Percentiles rank a stretch among this genome's conserved stretches.
Conservation (phyloP, 2,888 invertebrate genomes). For the Neoscelio sp. region DNA sequence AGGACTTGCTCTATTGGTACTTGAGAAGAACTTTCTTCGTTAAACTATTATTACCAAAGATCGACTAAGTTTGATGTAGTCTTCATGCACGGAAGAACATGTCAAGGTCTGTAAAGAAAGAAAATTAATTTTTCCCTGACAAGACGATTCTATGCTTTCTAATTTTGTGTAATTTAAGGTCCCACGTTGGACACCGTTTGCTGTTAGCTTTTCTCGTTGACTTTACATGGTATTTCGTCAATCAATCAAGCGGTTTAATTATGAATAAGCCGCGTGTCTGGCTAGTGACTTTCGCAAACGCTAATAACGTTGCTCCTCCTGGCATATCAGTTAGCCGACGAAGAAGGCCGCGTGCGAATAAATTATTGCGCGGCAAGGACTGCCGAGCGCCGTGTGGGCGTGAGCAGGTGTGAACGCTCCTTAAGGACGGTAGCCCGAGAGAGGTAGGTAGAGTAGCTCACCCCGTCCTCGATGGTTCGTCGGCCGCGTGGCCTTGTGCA, state of each 20-base stretch:
- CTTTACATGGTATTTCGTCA: constrained; percentile 30
- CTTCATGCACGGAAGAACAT: too few species aligned
- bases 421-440: constrained; percentile 71
- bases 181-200: too few species aligned
- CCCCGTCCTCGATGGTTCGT: constrained; percentile 80
- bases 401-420: constrained; percentile 73
- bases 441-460: constrained; percentile 72
- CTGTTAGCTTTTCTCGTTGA: too few species aligned
- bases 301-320: constrained; percentile 47
- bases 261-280: constrained; percentile 55
- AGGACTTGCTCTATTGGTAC: too few species aligned
- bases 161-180: too few species aligned
- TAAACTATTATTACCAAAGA: too few species aligned
- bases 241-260: constrained; percentile 28
- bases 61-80: too few species aligned
- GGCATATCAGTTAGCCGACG: constrained; percentile 54
- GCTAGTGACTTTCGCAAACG: constrained; percentile 59
- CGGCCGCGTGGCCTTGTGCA: constrained; percentile 76
- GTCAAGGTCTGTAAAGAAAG: too few species aligned
- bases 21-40: too few species aligned
- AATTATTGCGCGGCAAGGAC: constrained; percentile 70
- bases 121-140: too few species aligned
- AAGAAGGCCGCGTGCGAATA: constrained; percentile 75
- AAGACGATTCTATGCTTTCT: too few species aligned
- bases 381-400: constrained; percentile 68